Conservation (phyloP, 2,113 vertebrate species). For the Megaceryle torquata region DNA sequence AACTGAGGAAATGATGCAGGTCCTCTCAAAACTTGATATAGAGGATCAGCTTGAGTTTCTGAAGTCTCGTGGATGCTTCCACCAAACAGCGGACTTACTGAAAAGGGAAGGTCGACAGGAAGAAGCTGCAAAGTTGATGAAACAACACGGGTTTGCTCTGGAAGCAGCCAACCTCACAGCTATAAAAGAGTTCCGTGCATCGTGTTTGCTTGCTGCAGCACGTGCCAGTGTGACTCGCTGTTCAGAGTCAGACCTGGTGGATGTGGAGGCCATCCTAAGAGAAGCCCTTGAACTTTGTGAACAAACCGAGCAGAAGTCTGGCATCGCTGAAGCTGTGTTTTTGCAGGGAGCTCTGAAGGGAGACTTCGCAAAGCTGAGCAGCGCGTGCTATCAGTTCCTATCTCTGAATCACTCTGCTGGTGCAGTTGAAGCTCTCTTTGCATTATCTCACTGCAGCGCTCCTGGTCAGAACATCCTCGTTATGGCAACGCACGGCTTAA, state of each 20-base stretch:
- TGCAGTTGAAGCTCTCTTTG: conserved; percentile 72
- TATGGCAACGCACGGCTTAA: conserved; percentile 50
- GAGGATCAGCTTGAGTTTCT: conserved; percentile 82
- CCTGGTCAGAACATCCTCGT: conserved; percentile 35
- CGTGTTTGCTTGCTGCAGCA: conserved; percentile 71
- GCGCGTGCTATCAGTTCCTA: conserved; percentile 50
- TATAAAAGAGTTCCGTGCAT: conserved; percentile 71
- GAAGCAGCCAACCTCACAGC: conserved; percentile 76
- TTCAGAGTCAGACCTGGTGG: neutral
- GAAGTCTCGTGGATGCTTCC: conserved; percentile 68
- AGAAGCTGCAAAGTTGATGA: conserved; percentile 80
- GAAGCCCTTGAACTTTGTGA: conserved; percentile 70
- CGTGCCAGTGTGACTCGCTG: conserved; percentile 33
- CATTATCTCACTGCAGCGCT: neutral
- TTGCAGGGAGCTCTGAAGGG: conserved; percentile 68
- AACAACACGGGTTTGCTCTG: conserved; percentile 72
- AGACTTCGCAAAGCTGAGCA: conserved; percentile 55
- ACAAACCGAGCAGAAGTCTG: conserved; percentile 56
- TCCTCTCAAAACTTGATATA: conserved; percentile 73
- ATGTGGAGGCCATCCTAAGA: conserved; percentile 31
- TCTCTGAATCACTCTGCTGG: conserved; percentile 73
- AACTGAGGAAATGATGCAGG: conserved; percentile 71
- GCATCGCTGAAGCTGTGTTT: conserved; percentile 72
- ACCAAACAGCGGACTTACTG: conserved; percentile 75
- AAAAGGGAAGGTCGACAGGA: conserved; percentile 70